Conservation (phyloP, 2,113 vertebrate genomes). For the Halichoeres trimaculatus region DNA sequence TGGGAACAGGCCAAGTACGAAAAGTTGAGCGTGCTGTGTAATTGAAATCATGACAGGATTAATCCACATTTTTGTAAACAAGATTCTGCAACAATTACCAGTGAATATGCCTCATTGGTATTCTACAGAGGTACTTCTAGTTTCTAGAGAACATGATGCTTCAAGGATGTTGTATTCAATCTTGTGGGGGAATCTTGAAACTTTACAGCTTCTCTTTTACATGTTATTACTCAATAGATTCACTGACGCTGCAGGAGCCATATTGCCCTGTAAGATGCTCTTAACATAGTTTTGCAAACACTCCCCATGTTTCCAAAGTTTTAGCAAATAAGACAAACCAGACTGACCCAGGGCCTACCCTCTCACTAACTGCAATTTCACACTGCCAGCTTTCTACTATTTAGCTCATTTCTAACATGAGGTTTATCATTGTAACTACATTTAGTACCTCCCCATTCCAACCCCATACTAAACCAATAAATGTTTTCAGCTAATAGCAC, state of each 20-base stretch:
- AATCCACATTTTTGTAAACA: slow-evolving; percentile 71
- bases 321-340: background rate
- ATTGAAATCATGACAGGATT: slow-evolving; percentile 68
- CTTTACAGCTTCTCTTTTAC: background rate
- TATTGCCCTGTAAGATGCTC: background rate
- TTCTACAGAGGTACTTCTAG: slow-evolving; percentile 13
- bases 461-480: too few species aligned
- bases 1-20: slow-evolving; percentile 49
- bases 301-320: background rate
- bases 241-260: background rate
- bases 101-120: slow-evolving; percentile 16
- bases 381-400: background rate
- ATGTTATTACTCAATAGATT: background rate
- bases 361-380: background rate
- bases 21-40: slow-evolving; percentile 55
- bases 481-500: too few species aligned
- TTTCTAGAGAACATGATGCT: slow-evolving; percentile 7
- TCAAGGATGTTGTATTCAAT: background rate
- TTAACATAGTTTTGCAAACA: background rate
- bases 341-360: too few species aligned
- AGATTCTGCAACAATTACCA: slow-evolving; percentile 37
- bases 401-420: background rate
- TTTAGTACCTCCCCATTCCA: too few species aligned
- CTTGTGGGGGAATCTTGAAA: background rate
- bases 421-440: too few species aligned